phyloP scores from a whole-genome alignment of 30 jellyfish, hydroid and myxozoan species.

The Haliclystus octoradiatus region DNA sequence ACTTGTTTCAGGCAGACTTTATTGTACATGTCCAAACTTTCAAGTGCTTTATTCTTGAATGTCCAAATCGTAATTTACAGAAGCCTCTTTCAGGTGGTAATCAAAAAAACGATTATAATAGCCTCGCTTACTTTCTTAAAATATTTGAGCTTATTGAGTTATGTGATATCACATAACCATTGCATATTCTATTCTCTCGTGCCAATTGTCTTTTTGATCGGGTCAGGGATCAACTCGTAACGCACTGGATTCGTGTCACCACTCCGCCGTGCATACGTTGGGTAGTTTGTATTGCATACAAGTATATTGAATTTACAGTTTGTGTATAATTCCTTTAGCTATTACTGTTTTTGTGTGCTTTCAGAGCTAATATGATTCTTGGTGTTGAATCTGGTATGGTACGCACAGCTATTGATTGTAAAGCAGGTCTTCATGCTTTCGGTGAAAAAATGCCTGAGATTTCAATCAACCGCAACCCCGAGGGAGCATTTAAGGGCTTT shows the following conservation, averaged over 20 bases:
- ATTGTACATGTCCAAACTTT: too few species aligned
- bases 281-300: neutral
- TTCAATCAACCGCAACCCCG: neutral
- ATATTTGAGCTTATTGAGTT: too few species aligned
- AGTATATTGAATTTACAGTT: too few species aligned
- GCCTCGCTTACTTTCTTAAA: too few species aligned
- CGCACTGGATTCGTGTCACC: neutral
- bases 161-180: too few species aligned
- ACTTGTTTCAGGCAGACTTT: too few species aligned
- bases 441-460: constrained; percentile 12
- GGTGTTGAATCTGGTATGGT: constrained; percentile 86
- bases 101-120: too few species aligned
- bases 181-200: neutral
- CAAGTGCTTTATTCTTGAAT: too few species aligned
- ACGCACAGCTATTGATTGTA: constrained; percentile 68
- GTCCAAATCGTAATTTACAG: too few species aligned
- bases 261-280: neutral
- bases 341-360: too few species aligned
- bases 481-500: neutral
- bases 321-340: too few species aligned
- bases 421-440: constrained; percentile 77
- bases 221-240: neutral
- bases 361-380: constrained; percentile 51
- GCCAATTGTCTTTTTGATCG: neutral
- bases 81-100: too few species aligned